Conservation (phyloP, 1,140 invertebrate species). For the Medauroidea extradentata region DNA sequence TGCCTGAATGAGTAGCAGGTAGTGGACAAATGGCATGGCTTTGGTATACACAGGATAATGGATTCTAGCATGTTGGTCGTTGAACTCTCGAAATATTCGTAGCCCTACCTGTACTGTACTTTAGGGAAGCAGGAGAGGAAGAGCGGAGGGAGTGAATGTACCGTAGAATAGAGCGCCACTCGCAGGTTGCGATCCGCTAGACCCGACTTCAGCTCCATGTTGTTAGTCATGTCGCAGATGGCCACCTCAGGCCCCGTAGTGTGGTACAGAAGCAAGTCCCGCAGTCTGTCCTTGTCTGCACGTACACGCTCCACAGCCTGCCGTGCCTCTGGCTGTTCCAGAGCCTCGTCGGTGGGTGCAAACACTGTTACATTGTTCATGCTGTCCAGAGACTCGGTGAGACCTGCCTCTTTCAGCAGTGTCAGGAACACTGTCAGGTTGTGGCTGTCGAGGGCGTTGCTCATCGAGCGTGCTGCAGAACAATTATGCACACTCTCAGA, state of each 20-base stretch:
- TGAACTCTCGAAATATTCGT: too few species aligned
- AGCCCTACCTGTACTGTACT: too few species aligned
- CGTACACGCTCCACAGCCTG: conserved; percentile 39
- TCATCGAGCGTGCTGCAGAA: conserved; percentile 35
- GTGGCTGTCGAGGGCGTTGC: conserved; percentile 34
- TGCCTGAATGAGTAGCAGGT: too few species aligned
- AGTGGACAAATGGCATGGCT: too few species aligned
- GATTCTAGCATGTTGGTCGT: too few species aligned
- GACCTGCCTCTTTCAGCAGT: conserved; percentile 40
- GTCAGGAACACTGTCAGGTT: conserved; percentile 44
- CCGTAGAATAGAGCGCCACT: conserved; percentile 54
- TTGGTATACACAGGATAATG: too few species aligned
- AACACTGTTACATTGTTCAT: conserved; percentile 50
- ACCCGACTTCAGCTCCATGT: conserved; percentile 43
- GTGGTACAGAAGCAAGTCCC: conserved; percentile 54
- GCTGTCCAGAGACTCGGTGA: conserved; percentile 39
- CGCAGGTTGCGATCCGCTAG: conserved; percentile 44
- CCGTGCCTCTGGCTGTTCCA: conserved; percentile 40
- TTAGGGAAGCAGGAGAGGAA: too few species aligned
- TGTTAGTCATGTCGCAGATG: conserved; percentile 50
- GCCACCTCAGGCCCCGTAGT: conserved; percentile 47
- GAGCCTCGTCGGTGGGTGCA: conserved; percentile 48
- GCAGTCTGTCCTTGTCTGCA: conserved; percentile 44
- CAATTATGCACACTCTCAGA: too few species aligned
- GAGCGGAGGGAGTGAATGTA: conserved; percentile 23